phyloP scores from a whole-genome alignment of 2,113 vertebrate species.

The Corythornis madagascariensis region DNA sequence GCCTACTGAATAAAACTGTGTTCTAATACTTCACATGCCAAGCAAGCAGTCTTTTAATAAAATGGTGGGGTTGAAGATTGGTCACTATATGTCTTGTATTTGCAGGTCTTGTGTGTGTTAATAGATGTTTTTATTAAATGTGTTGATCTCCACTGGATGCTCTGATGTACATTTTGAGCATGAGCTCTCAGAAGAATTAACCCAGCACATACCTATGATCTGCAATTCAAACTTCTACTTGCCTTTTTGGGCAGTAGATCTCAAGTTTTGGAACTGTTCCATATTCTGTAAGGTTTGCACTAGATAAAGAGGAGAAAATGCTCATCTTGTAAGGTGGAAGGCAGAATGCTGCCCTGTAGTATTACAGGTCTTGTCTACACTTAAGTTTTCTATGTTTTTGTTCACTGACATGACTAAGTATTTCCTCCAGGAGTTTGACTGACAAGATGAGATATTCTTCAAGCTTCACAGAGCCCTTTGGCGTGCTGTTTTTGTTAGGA shows the following conservation, averaged over 20 bases:
- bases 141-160: background rate
- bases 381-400: background rate
- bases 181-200: background rate
- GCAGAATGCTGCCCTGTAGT: background rate
- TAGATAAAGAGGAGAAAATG: background rate
- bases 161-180: background rate
- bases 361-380: background rate
- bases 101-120: background rate
- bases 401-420: background rate
- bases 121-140: background rate
- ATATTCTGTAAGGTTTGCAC: background rate
- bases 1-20: background rate
- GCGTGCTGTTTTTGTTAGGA: background rate
- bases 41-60: background rate
- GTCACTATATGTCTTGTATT: background rate
- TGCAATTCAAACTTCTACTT: slow-evolving; percentile 6
- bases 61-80: background rate
- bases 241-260: background rate
- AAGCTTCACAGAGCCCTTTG: background rate
- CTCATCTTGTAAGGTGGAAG: background rate
- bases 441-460: background rate
- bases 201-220: background rate
- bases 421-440: background rate
- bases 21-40: background rate
- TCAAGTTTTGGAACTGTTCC: background rate